Conservation (phyloP, 1,140 invertebrate species). For the Caerostris extrusa region DNA sequence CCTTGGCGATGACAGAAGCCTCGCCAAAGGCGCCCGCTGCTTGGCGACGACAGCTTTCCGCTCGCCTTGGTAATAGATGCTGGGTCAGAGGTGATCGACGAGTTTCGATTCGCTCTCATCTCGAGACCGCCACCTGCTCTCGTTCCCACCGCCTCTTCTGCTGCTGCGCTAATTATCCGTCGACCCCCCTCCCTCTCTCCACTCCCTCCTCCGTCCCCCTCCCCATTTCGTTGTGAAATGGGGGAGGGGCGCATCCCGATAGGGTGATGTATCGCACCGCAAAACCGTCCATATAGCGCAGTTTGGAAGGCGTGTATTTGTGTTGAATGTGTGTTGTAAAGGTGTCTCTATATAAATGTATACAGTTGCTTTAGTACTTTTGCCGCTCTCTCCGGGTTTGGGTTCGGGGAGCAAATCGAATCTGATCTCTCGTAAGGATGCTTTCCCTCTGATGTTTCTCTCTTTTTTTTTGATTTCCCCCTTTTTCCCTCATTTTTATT, state of each 20-base stretch:
- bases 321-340: conserved; percentile 14
- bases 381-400: not conserved
- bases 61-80: conserved; percentile 70
- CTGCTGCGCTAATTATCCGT: conserved; percentile 72
- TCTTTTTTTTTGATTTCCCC: not conserved
- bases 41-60: conserved; percentile 37
- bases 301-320: conserved; percentile 32
- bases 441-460: conserved; percentile 9
- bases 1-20: not conserved
- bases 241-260: conserved; percentile 50
- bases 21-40: conserved; percentile 21
- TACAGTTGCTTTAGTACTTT: conserved; percentile 17
- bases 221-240: conserved; percentile 42
- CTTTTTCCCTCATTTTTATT: conserved; percentile 20
- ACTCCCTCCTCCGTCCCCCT: not conserved
- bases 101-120: conserved; percentile 75
- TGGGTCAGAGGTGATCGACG: conserved; percentile 75
- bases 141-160: conserved; percentile 68
- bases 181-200: not conserved
- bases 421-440: not conserved
- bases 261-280: conserved; percentile 69
- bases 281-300: conserved; percentile 68
- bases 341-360: conserved; percentile 54
- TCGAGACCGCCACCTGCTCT: conserved; percentile 52
- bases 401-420: not conserved